Conservation (phyloP, 2,888 invertebrate species). For the Ditula angustiorana region DNA sequence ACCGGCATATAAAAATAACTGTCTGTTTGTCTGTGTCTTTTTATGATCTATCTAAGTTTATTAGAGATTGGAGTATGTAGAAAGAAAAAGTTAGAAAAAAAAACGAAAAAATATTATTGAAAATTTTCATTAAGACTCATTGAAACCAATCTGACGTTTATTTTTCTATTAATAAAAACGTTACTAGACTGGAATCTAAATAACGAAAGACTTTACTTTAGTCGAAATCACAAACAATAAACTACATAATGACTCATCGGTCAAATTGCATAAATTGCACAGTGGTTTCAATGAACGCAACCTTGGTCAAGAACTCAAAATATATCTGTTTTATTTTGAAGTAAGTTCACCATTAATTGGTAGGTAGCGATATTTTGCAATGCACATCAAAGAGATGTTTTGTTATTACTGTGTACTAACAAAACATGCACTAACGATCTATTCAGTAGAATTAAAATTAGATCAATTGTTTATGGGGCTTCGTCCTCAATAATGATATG, state of each 20-base stretch:
- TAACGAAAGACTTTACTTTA: too few species aligned
- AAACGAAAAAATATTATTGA: too few species aligned
- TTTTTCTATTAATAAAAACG: too few species aligned
- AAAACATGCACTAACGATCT: conserved; percentile 37
- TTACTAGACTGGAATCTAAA: too few species aligned
- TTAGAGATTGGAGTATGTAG: too few species aligned
- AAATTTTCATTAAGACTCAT: too few species aligned
- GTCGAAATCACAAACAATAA: neutral
- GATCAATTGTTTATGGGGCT: conserved; percentile 34
- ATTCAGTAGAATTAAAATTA: conserved; percentile 37
- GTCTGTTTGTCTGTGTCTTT: too few species aligned
- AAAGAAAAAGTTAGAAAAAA: too few species aligned
- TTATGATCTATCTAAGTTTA: too few species aligned
- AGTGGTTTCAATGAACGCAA: conserved; percentile 15
- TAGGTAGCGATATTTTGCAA: conserved; percentile 28
- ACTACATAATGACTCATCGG: neutral
- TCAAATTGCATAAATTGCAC: conserved; percentile 4
- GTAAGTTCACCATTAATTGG: conserved; percentile 25
- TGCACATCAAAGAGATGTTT: conserved; percentile 30
- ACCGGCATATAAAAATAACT: too few species aligned
- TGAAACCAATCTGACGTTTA: too few species aligned
- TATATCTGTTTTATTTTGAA: conserved; percentile 18
- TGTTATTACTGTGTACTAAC: conserved; percentile 20
- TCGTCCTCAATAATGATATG: conserved; percentile 19
- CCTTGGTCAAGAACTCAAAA: conserved; percentile 22